Evolutionary conservation across 2,888 invertebrate species (phyloP), one percentile per base, ranked within the genome.

Genomic region (Thera obeliscata): DNA sequence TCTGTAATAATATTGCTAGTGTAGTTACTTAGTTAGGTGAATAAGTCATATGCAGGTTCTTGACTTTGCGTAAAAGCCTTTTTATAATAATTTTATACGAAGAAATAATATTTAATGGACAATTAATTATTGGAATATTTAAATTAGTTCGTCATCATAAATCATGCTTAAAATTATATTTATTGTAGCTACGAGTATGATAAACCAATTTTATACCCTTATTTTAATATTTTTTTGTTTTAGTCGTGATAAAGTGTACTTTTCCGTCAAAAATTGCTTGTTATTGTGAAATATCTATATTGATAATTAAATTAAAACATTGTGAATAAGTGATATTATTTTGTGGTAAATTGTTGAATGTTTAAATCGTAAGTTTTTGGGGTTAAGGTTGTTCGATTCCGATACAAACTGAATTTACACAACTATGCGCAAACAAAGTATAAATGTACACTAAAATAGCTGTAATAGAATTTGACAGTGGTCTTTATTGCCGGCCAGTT

Each of bases 1-100:
- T 41, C 70, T 74, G 68, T 70, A 72, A 57, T 62, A 61, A 66
- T 76, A 75, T 66, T 64, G 56, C 36, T 65, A 57, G 50, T 43
- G 49, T 68, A 49, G 22, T 41, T 22, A 22, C 22, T 22, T 22
- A 22, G 22, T 22, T 69, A 67, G 61, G 57, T 67, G 58, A 33
- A 11, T 66, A 57, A 57, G 61, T 61, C 49, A 12, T 56, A 56
- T 61, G 38, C 43, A 50, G 12, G 50, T 52, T 41, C 43, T 49
- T 11, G 55, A 56, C 38, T 61, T 57, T 56, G 65, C 55, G 6
- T 46, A 65, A 35, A 57, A 63, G 41, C 43, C 43, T 22, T 56
- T 60, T 54, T 62, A 38, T 59, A 69, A 50, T 54, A 65, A 41
- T 62, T 64, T 48, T 62, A 58, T 54, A 55, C 12, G 12, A 41